Evolutionary conservation across 2,888 invertebrate species (phyloP).

Genomic region (Strigamia transsilvanica): DNA sequence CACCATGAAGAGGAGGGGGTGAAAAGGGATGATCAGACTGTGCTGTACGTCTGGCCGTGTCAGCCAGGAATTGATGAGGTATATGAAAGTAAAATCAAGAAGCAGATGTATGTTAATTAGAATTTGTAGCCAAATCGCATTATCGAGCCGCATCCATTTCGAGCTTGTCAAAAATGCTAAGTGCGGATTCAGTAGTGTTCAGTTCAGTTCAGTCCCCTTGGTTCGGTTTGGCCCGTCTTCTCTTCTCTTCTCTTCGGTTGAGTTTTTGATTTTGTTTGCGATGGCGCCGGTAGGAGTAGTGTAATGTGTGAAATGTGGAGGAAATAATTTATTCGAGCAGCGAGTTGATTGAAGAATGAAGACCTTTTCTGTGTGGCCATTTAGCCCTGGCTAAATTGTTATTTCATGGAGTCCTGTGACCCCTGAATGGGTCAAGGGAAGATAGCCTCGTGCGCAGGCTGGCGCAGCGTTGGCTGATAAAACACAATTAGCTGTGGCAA

Average conservation of each 20-base stretch:
- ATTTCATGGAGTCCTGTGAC: constrained; percentile 39
- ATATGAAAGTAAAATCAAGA: constrained; percentile 46
- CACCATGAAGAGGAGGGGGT: not conserved
- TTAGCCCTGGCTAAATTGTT: constrained; percentile 33
- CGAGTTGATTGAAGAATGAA: constrained; percentile 28
- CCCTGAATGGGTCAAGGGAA: constrained; percentile 34
- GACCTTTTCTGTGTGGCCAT: constrained; percentile 31
- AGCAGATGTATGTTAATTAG: constrained; percentile 48
- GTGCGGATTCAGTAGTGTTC: not conserved
- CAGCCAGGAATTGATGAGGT: constrained; percentile 44
- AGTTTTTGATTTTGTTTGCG: too few relatives aligned
- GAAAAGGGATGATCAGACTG: constrained; percentile 16
- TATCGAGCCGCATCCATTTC: constrained; percentile 23
- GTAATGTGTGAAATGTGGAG: too few relatives aligned
- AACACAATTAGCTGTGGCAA: constrained; percentile 39
- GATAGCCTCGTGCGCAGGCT: constrained; percentile 22
- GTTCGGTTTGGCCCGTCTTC: too few relatives aligned
- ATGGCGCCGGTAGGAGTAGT: too few relatives aligned
- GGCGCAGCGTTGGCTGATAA: constrained; percentile 7
- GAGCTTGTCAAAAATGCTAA: constrained; percentile 37
- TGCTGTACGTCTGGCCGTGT: constrained; percentile 19
- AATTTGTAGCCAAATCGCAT: constrained; percentile 24
- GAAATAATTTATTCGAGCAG: constrained; percentile 12
- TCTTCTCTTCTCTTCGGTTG: too few relatives aligned
- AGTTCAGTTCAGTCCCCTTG: too few relatives aligned